phyloP scores from a whole-genome alignment of 2,113 vertebrate genomes.

The Suricata suricatta region DNA sequence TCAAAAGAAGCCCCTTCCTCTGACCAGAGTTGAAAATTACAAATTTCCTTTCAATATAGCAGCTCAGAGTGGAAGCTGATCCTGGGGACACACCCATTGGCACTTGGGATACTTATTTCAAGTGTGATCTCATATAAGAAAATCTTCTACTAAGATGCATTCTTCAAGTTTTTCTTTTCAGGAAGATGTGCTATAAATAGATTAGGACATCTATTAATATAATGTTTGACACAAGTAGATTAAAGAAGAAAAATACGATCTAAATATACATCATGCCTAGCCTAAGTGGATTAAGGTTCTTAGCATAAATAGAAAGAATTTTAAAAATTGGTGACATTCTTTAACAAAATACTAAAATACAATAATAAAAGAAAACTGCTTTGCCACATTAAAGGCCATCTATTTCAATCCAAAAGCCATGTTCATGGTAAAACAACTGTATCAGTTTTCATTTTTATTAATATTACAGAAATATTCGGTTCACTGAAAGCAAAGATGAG shows the following conservation, averaged over 20 bases:
- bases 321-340: neutral
- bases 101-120: neutral
- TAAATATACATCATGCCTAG: neutral
- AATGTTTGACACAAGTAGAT: neutral
- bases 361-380: neutral
- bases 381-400: neutral
- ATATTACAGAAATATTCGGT: neutral
- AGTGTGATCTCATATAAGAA: neutral
- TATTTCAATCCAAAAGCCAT: neutral
- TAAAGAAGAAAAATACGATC: neutral
- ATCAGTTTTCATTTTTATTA: neutral
- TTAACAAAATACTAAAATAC: constrained; percentile 12
- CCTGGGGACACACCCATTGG: neutral
- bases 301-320: neutral
- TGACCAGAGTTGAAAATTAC: neutral
- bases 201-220: neutral
- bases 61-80: neutral
- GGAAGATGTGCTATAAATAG: neutral
- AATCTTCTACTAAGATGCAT: neutral
- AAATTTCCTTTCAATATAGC: neutral
- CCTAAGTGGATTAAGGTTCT: neutral
- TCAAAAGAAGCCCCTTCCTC: neutral
- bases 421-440: constrained; percentile 10
- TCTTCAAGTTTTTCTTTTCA: neutral
- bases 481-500: neutral